These are phyloP conservation scores for Procambarus virginalis DNA, from an alignment of 1,140 invertebrate species.

Conservation along the genomic window DNA sequence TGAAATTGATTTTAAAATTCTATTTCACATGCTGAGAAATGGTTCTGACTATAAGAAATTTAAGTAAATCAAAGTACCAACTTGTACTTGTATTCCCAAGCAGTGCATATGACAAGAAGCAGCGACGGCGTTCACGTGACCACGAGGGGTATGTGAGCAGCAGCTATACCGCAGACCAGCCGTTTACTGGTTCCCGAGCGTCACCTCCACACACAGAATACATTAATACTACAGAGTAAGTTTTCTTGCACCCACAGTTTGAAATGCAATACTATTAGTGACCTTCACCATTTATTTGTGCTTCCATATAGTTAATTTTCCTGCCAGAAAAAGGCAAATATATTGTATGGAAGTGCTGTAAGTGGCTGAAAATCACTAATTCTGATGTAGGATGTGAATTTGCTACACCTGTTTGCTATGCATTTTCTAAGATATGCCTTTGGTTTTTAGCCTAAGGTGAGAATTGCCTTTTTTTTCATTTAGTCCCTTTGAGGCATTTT, in stretches of 20 bases:
- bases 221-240: slow-evolving; percentile 66
- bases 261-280: slow-evolving; percentile 23
- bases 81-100: slow-evolving; percentile 13
- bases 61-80: not conserved
- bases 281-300: slow-evolving; percentile 22
- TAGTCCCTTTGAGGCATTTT: slow-evolving; percentile 27
- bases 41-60: not conserved
- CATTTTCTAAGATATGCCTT: slow-evolving; percentile 39
- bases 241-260: slow-evolving; percentile 3
- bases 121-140: slow-evolving; percentile 67
- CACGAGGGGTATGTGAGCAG: slow-evolving; percentile 64
- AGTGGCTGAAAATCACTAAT: slow-evolving; percentile 17
- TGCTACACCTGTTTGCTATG: slow-evolving; percentile 36
- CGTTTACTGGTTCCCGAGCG: slow-evolving; percentile 45
- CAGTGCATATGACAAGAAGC: slow-evolving; percentile 82
- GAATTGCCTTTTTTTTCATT: slow-evolving; percentile 42
- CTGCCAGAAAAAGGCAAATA: slow-evolving; percentile 10
- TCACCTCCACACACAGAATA: slow-evolving; percentile 55
- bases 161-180: slow-evolving; percentile 60
- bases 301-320: slow-evolving; percentile 16
- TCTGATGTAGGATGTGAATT: slow-evolving; percentile 29
- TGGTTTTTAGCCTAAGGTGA: slow-evolving; percentile 50
- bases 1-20: no score
- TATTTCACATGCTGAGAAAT: not conserved
- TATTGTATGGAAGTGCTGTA: slow-evolving; percentile 19